These are phyloP conservation scores for Oryzias melastigma DNA, from an alignment of 2,113 vertebrate species.

Conservation along the genomic window DNA sequence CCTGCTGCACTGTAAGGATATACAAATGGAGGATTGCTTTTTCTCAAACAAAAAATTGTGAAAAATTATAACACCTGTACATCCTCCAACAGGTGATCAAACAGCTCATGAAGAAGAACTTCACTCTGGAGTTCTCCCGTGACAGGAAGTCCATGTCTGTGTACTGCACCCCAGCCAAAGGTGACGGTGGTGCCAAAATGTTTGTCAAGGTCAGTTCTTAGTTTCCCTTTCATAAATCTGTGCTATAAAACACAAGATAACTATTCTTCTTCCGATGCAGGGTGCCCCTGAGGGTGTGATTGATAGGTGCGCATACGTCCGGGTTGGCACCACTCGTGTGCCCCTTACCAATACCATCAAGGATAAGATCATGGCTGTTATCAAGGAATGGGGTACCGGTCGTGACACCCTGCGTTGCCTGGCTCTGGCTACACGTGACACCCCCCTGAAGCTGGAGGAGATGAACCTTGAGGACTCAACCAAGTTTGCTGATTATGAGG, in stretches of 20 bases:
- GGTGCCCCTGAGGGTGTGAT: conserved; percentile 87
- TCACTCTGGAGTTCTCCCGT: conserved; percentile 93
- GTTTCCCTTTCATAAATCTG: neutral
- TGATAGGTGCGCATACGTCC: conserved; percentile 87
- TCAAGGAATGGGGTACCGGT: conserved; percentile 92
- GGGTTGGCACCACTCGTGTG: conserved; percentile 87
- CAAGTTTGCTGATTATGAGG: conserved; percentile 86
- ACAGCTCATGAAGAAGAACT: conserved; percentile 92
- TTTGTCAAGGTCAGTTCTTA: conserved; percentile 83
- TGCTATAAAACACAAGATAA: neutral
- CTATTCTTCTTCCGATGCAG: conserved; percentile 37
- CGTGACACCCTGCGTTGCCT: conserved; percentile 91
- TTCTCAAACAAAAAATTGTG: too few species aligned
- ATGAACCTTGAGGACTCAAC: conserved; percentile 87
- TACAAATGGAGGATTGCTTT: too few species aligned
- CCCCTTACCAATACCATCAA: conserved; percentile 79
- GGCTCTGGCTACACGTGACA: conserved; percentile 89
- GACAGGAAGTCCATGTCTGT: conserved; percentile 96
- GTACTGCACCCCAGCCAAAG: conserved; percentile 86
- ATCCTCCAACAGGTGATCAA: conserved; percentile 81
- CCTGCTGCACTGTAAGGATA: conserved; percentile 85
- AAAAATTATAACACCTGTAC: too few species aligned
- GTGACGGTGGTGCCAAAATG: conserved; percentile 89
- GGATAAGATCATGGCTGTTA: conserved; percentile 83
- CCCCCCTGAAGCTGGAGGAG: conserved; percentile 84